Evolutionary conservation across 2,113 vertebrate genomes (phyloP), one percentile per base, ranked within the genome.

Genomic region (Phainopepla nitens): DNA sequence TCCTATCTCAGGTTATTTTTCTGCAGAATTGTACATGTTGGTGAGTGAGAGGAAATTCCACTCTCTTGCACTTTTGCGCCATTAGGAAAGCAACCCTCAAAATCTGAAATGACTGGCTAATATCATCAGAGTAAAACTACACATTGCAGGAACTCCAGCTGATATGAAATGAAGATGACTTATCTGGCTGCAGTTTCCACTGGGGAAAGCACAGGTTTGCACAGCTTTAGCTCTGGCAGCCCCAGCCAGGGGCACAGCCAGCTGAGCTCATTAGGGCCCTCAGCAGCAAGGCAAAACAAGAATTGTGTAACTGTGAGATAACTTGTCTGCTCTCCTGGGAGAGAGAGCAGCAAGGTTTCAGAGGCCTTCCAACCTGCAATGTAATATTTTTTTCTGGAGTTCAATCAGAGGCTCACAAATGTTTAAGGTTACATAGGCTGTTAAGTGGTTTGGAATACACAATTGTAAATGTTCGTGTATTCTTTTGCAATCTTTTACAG

Each of bases 221-320:
- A 39, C 21, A 60, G 53, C 50, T 6, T 86, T 14, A 79, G 58
- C 75, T 57, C 82, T 79, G 72, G 87, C 80, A 77, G 83, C 5
- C 80, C 18, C 0, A 0, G 35, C 41, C 4, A 1, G 21, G 60
- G 73, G 69, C 77, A 89, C 28, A 29, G 84, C 92, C 90, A 89
- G 13, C 70, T 79, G 82, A 85, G 56, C 65, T 94, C 90, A 51
- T 7, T 3, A 19, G 53, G 53, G 70, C 56, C 53, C 65, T 75
- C 65, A 5, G 56, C 7, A 39, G 49, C 0, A 0, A n/a, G 25
- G 50, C 41, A 86, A 78, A 71, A 69, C 61, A 33, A 68, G 33
- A 69, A 79, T 91, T 95, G 70, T 50, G 2, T 29, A 93, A 92
- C 57, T 51, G 17, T 87, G 94, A 94, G 88, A 85, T 85, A 93